A percentile compares a stretch with the other conserved stretches of the same genome.
Evolutionary conservation across 2,113 vertebrate species (phyloP).

Genomic region (Catharus fuscescens): DNA sequence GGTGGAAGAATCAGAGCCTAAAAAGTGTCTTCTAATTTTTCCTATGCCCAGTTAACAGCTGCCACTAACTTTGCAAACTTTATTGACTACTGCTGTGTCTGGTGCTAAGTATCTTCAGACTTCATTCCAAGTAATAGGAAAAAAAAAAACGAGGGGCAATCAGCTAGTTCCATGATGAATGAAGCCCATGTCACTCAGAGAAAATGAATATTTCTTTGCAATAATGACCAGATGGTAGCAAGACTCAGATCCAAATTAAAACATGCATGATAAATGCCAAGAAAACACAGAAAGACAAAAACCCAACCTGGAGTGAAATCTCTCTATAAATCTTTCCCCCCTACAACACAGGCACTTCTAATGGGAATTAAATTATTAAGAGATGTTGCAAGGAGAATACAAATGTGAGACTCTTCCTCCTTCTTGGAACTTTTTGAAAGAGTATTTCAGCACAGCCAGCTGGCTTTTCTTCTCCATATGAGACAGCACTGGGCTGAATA

Average conservation of each 20-base stretch:
- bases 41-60: not conserved
- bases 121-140: constrained; percentile 68
- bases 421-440: constrained; percentile 64
- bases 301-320: constrained; percentile 85
- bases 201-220: constrained; percentile 88
- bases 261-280: constrained; percentile 89
- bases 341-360: constrained; percentile 74
- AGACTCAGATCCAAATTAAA: constrained; percentile 88
- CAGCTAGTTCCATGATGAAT: constrained; percentile 80
- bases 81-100: constrained; percentile 20
- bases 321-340: constrained; percentile 83
- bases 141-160: constrained; percentile 60
- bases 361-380: constrained; percentile 90
- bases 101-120: constrained; percentile 54
- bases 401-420: constrained; percentile 73
- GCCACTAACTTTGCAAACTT: constrained; percentile 42
- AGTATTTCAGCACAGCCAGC: constrained; percentile 44
- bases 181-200: constrained; percentile 80
- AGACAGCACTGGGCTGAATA: constrained; percentile 32
- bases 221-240: constrained; percentile 88
- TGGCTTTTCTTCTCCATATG: constrained; percentile 51
- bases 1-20: not conserved
- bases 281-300: constrained; percentile 87
- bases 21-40: not conserved
- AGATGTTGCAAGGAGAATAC: constrained; percentile 80